These are phyloP conservation scores for Sinohyriopsis cumingii DNA, from an alignment of 2,888 invertebrate genomes.

Conservation along the genomic window DNA sequence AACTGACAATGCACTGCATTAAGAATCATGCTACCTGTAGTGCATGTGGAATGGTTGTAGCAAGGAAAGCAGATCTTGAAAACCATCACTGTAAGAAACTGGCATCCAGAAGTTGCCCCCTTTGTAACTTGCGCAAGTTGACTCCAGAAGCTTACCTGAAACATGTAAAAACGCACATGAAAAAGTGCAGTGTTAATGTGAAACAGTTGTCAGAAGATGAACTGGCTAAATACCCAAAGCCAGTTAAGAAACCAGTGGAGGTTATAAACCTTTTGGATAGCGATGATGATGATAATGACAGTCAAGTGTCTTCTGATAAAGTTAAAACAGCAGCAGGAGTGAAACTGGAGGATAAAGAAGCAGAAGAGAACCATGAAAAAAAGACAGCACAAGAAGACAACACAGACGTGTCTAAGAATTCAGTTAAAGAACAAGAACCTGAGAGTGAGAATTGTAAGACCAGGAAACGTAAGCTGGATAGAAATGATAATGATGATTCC, in stretches of 20 bases:
- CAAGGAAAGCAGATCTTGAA: conserved; percentile 45
- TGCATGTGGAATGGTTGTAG: conserved; percentile 65
- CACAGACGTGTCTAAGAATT: no score
- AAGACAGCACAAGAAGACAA: background rate
- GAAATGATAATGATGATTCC: background rate
- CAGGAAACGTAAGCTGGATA: background rate
- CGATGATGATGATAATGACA: conserved; percentile 4
- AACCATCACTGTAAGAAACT: conserved; percentile 57
- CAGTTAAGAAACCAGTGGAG: background rate
- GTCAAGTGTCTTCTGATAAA: conserved; percentile 6
- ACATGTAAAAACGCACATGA: conserved; percentile 56
- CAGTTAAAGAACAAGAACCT: no score
- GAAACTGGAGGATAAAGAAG: background rate
- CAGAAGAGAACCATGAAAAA: background rate
- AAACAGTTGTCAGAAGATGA: conserved; percentile 34
- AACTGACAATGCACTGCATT: conserved; percentile 62
- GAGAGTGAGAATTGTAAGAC: no score
- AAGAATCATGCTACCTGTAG: conserved; percentile 61
- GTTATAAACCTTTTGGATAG: conserved; percentile 1
- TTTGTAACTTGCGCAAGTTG: conserved; percentile 51
- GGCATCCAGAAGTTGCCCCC: conserved; percentile 46
- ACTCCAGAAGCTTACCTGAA: conserved; percentile 37
- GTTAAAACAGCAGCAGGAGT: conserved; percentile 8
- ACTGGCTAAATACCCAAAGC: conserved; percentile 10
- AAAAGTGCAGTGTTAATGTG: conserved; percentile 51